phyloP scores from a whole-genome alignment of 1,140 invertebrate species.

The Macrocentrus cingulum region DNA sequence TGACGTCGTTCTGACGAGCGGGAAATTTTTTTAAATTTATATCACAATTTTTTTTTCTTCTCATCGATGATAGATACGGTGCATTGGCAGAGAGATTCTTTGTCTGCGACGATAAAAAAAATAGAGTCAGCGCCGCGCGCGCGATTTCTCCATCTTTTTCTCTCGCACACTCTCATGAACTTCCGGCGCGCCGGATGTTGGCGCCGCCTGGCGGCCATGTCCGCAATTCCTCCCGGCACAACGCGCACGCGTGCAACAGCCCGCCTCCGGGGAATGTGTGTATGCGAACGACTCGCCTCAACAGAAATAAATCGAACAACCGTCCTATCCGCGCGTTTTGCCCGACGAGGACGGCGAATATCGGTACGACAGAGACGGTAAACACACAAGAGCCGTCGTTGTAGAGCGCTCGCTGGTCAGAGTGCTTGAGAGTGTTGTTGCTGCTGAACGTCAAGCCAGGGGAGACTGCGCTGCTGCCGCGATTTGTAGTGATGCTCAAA shows the following conservation, averaged over 20 bases:
- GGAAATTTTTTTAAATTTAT: too few species aligned
- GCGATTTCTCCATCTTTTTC: too few species aligned
- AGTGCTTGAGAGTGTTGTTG: not conserved
- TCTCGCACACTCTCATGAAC: not conserved
- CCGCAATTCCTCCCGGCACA: constrained; percentile 37
- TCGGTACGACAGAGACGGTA: constrained; percentile 30
- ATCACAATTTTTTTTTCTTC: too few species aligned
- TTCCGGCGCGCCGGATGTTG: not conserved
- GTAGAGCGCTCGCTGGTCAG: not conserved
- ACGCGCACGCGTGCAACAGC: constrained; percentile 42
- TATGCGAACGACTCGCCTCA: too few species aligned
- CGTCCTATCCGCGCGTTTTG: constrained; percentile 17
- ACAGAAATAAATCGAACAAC: constrained; percentile 55
- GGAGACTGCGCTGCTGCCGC: constrained; percentile 13
- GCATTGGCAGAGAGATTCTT: too few species aligned
- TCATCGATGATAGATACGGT: too few species aligned
- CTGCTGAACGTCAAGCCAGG: constrained; percentile 14
- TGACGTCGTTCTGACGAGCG: too few species aligned
- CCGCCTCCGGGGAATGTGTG: constrained; percentile 44
- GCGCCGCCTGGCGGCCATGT: constrained; percentile 40
- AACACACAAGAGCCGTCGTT: too few species aligned
- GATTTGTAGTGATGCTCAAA: constrained; percentile 52
- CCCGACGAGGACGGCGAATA: constrained; percentile 39
- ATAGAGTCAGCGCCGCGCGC: constrained; percentile 9
- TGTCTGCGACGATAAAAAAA: not conserved